Evolutionary conservation across 1,140 invertebrate species (phyloP), one percentile per base, ranked within the genome.

Genomic region (Scaptodrosophila lebanonensis): DNA sequence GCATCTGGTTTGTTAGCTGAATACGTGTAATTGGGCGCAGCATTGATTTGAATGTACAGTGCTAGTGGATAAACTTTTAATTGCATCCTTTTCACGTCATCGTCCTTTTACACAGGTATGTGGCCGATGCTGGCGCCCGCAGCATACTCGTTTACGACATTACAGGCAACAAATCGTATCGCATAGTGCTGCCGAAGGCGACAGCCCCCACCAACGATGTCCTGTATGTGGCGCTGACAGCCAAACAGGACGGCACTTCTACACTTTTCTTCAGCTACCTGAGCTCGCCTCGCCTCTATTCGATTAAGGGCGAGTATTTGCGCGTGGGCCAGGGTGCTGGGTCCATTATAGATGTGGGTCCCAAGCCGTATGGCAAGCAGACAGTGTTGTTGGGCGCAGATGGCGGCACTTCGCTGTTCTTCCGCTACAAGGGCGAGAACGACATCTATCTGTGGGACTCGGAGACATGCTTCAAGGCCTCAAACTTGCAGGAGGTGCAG

Each of bases 361-460:
- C 67, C 0, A 92, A 91, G 51, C 88, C 88, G 2, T 82, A 76
- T 9, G 87, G 85, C 12, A 79, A 83, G 0, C 89, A 89, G 59
- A 87, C 91, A 1, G 90, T 92, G 3, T 53, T 91, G 0, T 76
- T 92, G 12, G 91, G 91, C 11, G 90, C 88, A n/a, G 91, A 92
- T 64, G 89, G 90, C 2, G 89, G 89, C 13, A 75, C 85, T 3
- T 87, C 87, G 0, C 63, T 91, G 1, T 91, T 91, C 86, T 91
- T 91, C 87, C 85, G 89, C 33, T 89, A 88, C 65, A 89, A 89
- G 70, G 90, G 90, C n/a, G 87, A 90, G 49, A 88, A 89, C 1
- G 89, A 90, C 49, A 88, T 92, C 18, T 92, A 90, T 59, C 87
- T 90, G 71, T 92, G 91, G 91, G 88, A 91, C 63, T 88, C 88